These are phyloP conservation scores for Drosophila athabasca DNA, from an alignment of 1,140 invertebrate species.

Conservation along the genomic window DNA sequence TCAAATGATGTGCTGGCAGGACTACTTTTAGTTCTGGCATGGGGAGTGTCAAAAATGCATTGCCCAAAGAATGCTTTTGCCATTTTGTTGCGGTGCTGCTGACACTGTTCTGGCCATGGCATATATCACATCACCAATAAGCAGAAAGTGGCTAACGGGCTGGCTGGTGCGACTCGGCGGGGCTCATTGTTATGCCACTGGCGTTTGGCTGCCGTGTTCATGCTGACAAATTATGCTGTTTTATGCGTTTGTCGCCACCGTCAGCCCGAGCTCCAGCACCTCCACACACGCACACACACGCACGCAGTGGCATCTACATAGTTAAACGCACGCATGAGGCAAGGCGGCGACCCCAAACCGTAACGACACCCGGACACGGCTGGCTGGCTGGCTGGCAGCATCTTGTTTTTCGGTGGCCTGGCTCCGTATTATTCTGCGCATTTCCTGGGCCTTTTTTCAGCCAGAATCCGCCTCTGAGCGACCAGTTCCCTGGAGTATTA, in stretches of 20 bases:
- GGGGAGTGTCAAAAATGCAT: too few relatives aligned
- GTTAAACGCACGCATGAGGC: conserved; percentile 65
- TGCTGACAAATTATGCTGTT: conserved; percentile 80
- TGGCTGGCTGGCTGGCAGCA: conserved; percentile 32
- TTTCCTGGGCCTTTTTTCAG: conserved; percentile 18
- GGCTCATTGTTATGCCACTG: conserved; percentile 70
- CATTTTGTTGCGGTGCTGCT: not conserved
- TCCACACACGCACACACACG: conserved; percentile 1
- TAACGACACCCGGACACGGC: conserved; percentile 9
- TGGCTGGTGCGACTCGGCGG: conserved; percentile 13
- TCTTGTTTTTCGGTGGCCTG: conserved; percentile 68
- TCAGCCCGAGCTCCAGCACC: not conserved
- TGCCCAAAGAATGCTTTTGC: not conserved
- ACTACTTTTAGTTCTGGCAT: too few relatives aligned
- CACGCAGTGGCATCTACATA: conserved; percentile 3
- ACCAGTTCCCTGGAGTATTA: conserved; percentile 70
- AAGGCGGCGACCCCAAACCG: conserved; percentile 34
- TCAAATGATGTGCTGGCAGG: too few relatives aligned
- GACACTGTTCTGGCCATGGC: not conserved
- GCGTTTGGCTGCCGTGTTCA: conserved; percentile 60
- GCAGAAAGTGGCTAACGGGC: not conserved
- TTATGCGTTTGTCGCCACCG: conserved; percentile 75
- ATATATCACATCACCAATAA: conserved; percentile 37
- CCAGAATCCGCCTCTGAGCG: conserved; percentile 4
- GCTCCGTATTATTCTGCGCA: conserved; percentile 31